These are phyloP conservation scores for Gisinianus flammeolus DNA, from an alignment of 2,888 invertebrate genomes.

Conservation along the genomic window DNA sequence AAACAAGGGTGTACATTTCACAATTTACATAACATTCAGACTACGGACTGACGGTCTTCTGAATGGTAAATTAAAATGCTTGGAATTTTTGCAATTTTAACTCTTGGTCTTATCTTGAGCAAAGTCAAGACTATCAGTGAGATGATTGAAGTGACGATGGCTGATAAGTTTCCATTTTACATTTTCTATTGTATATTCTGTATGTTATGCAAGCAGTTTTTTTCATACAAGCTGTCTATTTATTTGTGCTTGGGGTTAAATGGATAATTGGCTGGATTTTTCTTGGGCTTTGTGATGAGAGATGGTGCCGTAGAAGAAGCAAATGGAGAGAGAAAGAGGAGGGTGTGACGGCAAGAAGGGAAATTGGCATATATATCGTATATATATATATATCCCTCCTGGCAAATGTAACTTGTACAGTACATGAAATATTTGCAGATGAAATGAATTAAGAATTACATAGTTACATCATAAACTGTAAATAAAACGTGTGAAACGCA, in stretches of 20 bases:
- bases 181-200: not conserved
- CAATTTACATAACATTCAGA: not conserved
- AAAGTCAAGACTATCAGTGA: not conserved
- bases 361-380: not conserved
- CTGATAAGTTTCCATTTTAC: not conserved
- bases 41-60: not conserved
- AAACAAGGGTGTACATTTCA: not conserved
- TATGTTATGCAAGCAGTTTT: not conserved
- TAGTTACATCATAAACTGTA: not conserved
- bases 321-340: not conserved
- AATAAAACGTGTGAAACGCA: too few species aligned
- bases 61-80: not conserved
- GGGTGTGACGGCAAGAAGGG: not conserved
- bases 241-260: slow-evolving; percentile 24
- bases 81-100: slow-evolving; percentile 7
- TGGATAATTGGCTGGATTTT: slow-evolving; percentile 25
- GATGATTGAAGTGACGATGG: not conserved
- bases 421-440: not conserved
- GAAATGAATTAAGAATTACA: not conserved
- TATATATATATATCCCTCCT: not conserved
- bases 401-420: not conserved
- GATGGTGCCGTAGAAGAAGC: not conserved
- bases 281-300: not conserved
- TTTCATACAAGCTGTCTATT: slow-evolving; percentile 15
- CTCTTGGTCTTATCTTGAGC: not conserved